Evolutionary conservation across 2,797 vertebrate genomes (phyloP).

Genomic region (Myripristis jacobus): DNA sequence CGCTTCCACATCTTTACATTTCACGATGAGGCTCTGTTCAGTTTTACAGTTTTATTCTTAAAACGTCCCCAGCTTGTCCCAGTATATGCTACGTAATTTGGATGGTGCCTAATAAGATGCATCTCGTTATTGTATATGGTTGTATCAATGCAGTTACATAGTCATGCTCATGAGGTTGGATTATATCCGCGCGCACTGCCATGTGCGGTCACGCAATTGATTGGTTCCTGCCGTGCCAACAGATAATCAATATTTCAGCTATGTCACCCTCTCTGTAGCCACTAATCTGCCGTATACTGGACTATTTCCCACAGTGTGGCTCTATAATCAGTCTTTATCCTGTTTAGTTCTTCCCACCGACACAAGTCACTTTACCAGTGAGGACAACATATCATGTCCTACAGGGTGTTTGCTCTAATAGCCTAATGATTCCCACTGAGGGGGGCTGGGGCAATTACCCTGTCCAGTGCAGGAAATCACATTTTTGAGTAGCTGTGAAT

Average conservation of each 20-base stretch:
- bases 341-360: constrained; percentile 17
- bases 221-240: constrained; percentile 69
- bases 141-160: constrained; percentile 26
- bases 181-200: constrained; percentile 44
- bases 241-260: constrained; percentile 73
- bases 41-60: background rate
- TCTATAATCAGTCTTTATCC: constrained; percentile 40
- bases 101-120: constrained; percentile 1
- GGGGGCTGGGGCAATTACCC: background rate
- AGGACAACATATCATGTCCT: constrained; percentile 27
- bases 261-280: constrained; percentile 60
- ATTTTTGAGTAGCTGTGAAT: constrained; percentile 4
- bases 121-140: constrained; percentile 3
- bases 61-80: background rate
- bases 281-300: constrained; percentile 51
- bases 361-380: constrained; percentile 16
- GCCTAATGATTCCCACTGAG: background rate
- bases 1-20: background rate
- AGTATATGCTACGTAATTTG: background rate
- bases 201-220: constrained; percentile 68
- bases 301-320: constrained; percentile 26
- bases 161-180: constrained; percentile 35
- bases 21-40: background rate
- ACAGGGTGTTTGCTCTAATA: constrained; percentile 1
- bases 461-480: background rate